Conservation (phyloP, 64 coral and sea anemone species). For the Pocillopora verrucosa region DNA sequence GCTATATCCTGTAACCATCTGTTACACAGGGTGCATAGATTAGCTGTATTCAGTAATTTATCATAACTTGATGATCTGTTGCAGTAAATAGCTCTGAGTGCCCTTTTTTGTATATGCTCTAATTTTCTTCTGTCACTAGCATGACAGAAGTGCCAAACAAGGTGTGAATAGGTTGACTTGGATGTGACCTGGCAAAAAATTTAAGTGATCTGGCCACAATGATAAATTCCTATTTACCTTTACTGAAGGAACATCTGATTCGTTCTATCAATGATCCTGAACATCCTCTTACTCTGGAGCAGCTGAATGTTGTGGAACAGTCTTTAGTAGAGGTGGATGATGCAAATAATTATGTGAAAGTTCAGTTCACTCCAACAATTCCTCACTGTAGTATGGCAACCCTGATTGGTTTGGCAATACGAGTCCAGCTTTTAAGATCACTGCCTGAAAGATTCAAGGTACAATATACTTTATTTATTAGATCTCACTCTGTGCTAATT, state of each 20-base stretch:
- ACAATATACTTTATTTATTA: neutral
- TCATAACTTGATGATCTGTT: too few relatives aligned
- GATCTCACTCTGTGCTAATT: too few relatives aligned
- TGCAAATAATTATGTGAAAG: slow-evolving; percentile 70
- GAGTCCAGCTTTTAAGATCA: slow-evolving; percentile 84
- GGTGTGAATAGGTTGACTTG: too few relatives aligned
- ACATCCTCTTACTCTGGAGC: slow-evolving; percentile 93
- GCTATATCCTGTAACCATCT: too few relatives aligned
- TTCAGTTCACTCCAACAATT: slow-evolving; percentile 96
- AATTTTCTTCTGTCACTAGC: too few relatives aligned
- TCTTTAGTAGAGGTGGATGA: slow-evolving; percentile 88
- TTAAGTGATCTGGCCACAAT: too few relatives aligned
- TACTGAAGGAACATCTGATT: slow-evolving; percentile 66
- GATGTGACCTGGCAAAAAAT: too few relatives aligned
- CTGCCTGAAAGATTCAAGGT: slow-evolving; percentile 96
- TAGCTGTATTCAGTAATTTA: too few relatives aligned
- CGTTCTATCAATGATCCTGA: slow-evolving; percentile 99
- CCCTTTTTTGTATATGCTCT: too few relatives aligned
- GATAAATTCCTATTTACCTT: slow-evolving; percentile 7
- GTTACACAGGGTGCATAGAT: too few relatives aligned
- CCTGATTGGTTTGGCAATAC: slow-evolving; percentile 91
- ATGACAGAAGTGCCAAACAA: too few relatives aligned
- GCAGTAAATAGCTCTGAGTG: too few relatives aligned
- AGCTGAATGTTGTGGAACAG: slow-evolving; percentile 95
- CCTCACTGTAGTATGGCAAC: slow-evolving; percentile 99